These are phyloP conservation scores for Epistrophella euchroma DNA, from an alignment of 2,888 invertebrate species.

Conservation along the genomic window DNA sequence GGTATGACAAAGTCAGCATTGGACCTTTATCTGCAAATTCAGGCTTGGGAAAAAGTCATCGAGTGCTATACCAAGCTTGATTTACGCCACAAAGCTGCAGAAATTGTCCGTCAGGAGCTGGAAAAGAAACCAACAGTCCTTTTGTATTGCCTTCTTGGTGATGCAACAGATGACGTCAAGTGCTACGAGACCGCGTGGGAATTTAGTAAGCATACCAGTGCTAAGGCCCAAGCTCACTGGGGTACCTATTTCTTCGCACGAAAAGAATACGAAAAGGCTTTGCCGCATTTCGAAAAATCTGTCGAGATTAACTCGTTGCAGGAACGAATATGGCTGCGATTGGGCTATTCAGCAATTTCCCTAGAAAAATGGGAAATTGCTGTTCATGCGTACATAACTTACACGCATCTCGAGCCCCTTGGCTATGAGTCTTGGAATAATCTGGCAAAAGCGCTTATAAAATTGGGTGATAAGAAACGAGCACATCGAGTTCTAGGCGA, in stretches of 20 bases:
- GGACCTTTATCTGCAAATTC: conserved; percentile 89
- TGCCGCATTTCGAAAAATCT: conserved; percentile 92
- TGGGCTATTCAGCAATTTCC: conserved; percentile 93
- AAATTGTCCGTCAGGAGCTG: conserved; percentile 92
- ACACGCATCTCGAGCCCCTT: conserved; percentile 93
- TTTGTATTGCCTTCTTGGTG: conserved; percentile 96
- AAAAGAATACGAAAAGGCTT: conserved; percentile 90
- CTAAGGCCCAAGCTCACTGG: conserved; percentile 94
- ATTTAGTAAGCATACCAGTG: conserved; percentile 91
- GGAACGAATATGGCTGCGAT: conserved; percentile 92
- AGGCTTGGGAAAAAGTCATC: conserved; percentile 96
- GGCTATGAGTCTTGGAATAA: conserved; percentile 99
- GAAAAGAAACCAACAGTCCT: conserved; percentile 92
- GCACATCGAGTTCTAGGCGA: conserved; percentile 94
- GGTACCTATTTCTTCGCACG: conserved; percentile 91
- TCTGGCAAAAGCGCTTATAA: conserved; percentile 95
- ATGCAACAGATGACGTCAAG: conserved; percentile 90
- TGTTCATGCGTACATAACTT: conserved; percentile 93
- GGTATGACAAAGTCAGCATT: conserved; percentile 94
- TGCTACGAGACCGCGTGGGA: conserved; percentile 97
- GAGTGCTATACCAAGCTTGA: conserved; percentile 94
- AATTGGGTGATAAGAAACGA: conserved; percentile 92
- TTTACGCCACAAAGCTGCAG: conserved; percentile 95
- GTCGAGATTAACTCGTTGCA: conserved; percentile 95
- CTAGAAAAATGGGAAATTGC: conserved; percentile 92